Percentiles rank a stretch among this genome's conserved stretches.
These are phyloP conservation scores for Gnathonemus echidnorhynchus DNA, from an alignment of 2,113 vertebrate species.

Conservation along the genomic window DNA sequence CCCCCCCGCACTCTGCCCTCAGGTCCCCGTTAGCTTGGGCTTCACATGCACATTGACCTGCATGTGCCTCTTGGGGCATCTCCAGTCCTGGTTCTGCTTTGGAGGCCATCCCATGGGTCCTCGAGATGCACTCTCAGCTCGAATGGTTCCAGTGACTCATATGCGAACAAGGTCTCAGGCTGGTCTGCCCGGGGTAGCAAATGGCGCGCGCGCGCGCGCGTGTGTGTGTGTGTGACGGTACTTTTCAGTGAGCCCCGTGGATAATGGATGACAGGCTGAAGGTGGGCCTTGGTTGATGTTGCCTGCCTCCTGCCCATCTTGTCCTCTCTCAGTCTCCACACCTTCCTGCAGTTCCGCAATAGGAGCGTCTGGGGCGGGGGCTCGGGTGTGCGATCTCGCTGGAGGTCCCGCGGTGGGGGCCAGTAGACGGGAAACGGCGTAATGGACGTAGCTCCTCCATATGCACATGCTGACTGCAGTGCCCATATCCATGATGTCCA, in stretches of 20 bases:
- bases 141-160: neutral
- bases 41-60: neutral
- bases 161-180: neutral
- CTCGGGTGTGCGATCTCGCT: no score
- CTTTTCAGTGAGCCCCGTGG: neutral
- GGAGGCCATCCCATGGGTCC: neutral
- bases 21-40: neutral
- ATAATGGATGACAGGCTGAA: neutral
- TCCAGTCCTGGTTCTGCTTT: neutral
- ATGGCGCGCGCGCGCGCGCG: neutral
- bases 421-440: neutral
- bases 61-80: neutral
- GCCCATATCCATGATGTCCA: neutral
- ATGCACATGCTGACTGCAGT: neutral
- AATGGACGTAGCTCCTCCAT: neutral
- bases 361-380: neutral
- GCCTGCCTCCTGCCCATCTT: neutral
- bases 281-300: neutral
- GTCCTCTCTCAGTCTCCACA: neutral
- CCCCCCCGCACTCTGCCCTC: neutral
- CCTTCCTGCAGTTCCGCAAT: neutral
- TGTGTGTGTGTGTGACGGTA: neutral
- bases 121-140: neutral
- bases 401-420: neutral
- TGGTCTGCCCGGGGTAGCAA: neutral